phyloP scores from a whole-genome alignment of 2,888 invertebrate genomes.

The Protonemura montana region DNA sequence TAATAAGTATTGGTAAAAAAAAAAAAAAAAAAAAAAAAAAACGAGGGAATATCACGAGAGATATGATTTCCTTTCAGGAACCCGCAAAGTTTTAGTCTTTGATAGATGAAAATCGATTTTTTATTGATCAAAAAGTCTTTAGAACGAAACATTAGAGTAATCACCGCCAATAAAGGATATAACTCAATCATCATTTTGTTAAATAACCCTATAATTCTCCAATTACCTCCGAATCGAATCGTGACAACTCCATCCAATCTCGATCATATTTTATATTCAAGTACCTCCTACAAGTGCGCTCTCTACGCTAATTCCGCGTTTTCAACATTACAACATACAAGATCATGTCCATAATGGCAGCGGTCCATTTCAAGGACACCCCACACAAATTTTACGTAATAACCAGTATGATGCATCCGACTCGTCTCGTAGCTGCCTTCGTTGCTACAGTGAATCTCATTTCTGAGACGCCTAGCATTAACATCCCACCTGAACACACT shows the following conservation, averaged over 20 bases:
- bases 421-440: not conserved
- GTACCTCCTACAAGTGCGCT: not conserved
- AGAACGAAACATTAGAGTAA: no score
- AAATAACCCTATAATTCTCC: not conserved
- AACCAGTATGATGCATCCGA: not conserved
- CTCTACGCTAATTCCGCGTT: not conserved
- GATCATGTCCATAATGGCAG: not conserved
- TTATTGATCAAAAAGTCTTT: no score
- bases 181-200: not conserved
- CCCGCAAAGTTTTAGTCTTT: no score
- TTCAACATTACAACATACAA: not conserved
- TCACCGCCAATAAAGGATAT: not conserved
- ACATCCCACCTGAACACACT: not conserved
- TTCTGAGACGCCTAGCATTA: not conserved
- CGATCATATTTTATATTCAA: not conserved
- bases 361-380: not conserved
- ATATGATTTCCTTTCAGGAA: no score
- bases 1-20: not conserved
- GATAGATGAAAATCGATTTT: no score
- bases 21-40: not conserved
- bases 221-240: not conserved
- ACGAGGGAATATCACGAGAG: not conserved
- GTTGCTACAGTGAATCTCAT: not conserved
- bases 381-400: not conserved
- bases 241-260: not conserved